Evolutionary conservation across 2,113 vertebrate genomes (phyloP).

Genomic region (Dasyurus viverrinus): DNA sequence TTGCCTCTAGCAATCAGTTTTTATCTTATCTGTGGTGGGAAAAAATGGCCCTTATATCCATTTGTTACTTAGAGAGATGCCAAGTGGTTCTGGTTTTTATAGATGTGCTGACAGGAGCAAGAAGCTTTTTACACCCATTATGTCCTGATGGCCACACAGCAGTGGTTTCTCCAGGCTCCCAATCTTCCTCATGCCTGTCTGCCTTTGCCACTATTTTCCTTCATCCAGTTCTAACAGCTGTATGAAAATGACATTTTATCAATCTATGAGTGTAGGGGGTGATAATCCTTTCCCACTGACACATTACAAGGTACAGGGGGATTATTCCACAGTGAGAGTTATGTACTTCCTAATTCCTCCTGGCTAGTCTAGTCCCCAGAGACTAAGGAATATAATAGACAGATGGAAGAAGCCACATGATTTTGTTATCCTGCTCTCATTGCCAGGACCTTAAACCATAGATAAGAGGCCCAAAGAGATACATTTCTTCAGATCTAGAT

Average conservation of each 20-base stretch:
- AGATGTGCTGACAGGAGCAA: slow-evolving; percentile 56
- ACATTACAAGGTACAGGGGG: slow-evolving; percentile 20
- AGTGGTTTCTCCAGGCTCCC: slow-evolving; percentile 36
- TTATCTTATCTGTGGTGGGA: slow-evolving; percentile 3
- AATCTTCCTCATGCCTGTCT: slow-evolving; percentile 10
- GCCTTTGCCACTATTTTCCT: slow-evolving; percentile 30
- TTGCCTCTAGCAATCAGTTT: slow-evolving; percentile 62
- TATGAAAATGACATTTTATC: slow-evolving; percentile 47
- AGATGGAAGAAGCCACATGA: background rate
- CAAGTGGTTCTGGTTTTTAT: slow-evolving; percentile 73
- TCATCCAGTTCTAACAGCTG: slow-evolving; percentile 28
- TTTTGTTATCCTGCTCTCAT: background rate
- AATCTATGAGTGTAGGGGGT: slow-evolving; percentile 25
- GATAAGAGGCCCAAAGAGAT: background rate
- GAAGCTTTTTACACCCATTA: slow-evolving; percentile 76
- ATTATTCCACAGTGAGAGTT: slow-evolving; percentile 39
- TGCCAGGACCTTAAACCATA: slow-evolving; percentile 21
- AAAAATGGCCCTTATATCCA: slow-evolving; percentile 51
- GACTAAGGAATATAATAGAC: background rate
- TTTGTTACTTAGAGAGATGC: slow-evolving; percentile 76
- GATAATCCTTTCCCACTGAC: slow-evolving; percentile 17
- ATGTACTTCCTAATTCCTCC: slow-evolving; percentile 3
- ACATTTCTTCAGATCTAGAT: slow-evolving; percentile 37
- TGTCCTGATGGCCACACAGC: slow-evolving; percentile 53
- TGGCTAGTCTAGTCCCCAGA: background rate